Conservation (phyloP, 2,113 vertebrate species). For the Taurulus bubalis region DNA sequence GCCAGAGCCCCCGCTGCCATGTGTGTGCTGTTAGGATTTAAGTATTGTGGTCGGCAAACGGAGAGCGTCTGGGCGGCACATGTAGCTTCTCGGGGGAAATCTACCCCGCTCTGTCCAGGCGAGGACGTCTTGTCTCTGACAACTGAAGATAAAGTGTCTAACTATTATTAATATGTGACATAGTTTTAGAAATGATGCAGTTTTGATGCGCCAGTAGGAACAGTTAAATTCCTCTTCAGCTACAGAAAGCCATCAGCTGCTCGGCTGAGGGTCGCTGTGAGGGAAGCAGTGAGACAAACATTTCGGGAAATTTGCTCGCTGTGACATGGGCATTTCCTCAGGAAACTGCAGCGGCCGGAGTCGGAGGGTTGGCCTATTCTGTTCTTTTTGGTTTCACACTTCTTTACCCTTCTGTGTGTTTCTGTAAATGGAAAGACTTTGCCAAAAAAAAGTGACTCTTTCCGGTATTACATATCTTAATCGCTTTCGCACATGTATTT, state of each 20-base stretch:
- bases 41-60: slow-evolving; percentile 21
- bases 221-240: neutral
- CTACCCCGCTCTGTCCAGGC: neutral
- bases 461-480: neutral
- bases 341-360: slow-evolving; percentile 52
- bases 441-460: neutral
- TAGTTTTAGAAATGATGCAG: neutral
- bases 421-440: slow-evolving; percentile 35
- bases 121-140: slow-evolving; percentile 10
- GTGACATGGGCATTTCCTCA: slow-evolving; percentile 59
- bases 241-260: neutral
- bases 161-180: neutral
- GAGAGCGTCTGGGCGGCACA: slow-evolving; percentile 61
- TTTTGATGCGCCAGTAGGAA: neutral
- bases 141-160: neutral
- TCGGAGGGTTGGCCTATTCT: slow-evolving; percentile 23
- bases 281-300: slow-evolving; percentile 13
- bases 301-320: slow-evolving; percentile 6
- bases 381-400: slow-evolving; percentile 42
- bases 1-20: slow-evolving; percentile 40
- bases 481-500: neutral
- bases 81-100: slow-evolving; percentile 41
- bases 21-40: slow-evolving; percentile 55
- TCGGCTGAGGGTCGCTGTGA: neutral
- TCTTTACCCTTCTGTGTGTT: neutral